Evolutionary conservation across 2,888 invertebrate species (phyloP), one percentile per base, ranked within the genome.

Genomic region (Carterocephalus palaemon): DNA sequence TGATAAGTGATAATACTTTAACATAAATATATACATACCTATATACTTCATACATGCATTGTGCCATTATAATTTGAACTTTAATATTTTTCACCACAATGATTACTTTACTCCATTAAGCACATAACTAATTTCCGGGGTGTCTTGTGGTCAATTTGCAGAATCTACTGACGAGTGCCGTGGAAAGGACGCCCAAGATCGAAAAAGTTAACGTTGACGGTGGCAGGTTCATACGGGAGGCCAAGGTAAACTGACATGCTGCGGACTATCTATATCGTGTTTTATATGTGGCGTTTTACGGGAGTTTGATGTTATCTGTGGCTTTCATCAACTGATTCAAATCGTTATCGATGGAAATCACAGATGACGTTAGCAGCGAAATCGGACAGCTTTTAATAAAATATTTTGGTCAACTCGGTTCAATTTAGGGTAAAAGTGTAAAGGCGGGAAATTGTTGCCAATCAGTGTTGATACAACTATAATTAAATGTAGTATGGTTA

Each of bases 181-280:
- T 96, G 71, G 98, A 98, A 85, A 92, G 96, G 75, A 96, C 95
- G 61, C 95, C 95, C 66, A 93, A 94, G 79, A 95, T 99, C 71
- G 98, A 99, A 82, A 93, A 95, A 73, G 95, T 98, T 73, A 98
- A 98, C 89, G 90, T 94, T 62, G 95, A 95, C 67, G 98, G 98
- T 69, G 98, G 97, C 62, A 92, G 96, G 78, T 95, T 94, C 84
- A 97, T 99, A 70, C 92, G 97, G 56, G 98, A 98, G 89, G 98
- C 98, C 67, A 98, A 98, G 97, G 98, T 98, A 93, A n/a, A 92
- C 84, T 84, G 85, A 69, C 38, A 53, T 26, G 28, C 34, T 16
- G 16, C 5, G 37, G n/a, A 32, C 13, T 23, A 49, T 56, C 9
- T 9, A 5, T 9, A 9, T 5, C 12, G 43, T 39, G 43, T 47